Evolutionary conservation across 2,888 invertebrate genomes (phyloP), one percentile per base, ranked within the genome.

Genomic region (Leucophenga maculata): DNA sequence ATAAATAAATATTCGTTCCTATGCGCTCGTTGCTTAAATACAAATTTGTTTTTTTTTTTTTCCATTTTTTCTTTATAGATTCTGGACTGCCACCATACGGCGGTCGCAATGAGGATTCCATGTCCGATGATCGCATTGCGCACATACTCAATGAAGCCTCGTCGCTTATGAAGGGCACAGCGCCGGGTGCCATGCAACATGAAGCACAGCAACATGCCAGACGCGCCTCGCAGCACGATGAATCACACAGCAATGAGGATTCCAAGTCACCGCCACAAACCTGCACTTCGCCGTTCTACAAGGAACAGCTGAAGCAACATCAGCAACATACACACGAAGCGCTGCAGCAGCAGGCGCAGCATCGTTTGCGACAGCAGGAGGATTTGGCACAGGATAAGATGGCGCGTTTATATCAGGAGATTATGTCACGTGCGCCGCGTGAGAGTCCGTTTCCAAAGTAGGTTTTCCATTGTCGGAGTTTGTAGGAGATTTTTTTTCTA

Each of bases 301-400:
- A 92, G 90, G 93, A 93, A 69, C 86, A 81, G 22, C 89, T 96
- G 95, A 88, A 79, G 31, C 85, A 71, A 46, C 71, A 78, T n/a
- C 77, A 82, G 66, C 82, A 84, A 31, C 75, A 72, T 13, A 73
- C 73, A 13, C 73, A 74, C 1, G 72, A 74, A 3, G 75, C 71
- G 57, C 66, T 93, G 92, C 68, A 80, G 11, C 82, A 82, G 93
- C 80, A 82, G 20, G 75, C 75, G 26, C 85, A 83, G 73, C 78
- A 94, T 92, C 78, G 79, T 0, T 50, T 82, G 16, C 79, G 80
- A 6, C 73, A 73, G 6, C 84, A 83, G 71, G 81, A 87, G 69
- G 97, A 97, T 90, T 95, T 98, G 89, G 95, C 98, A 50, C 97
- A 98, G 87, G 98, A 99, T 86, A 97, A 97, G 89, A 96, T 98